Conservation (phyloP, 2,888 invertebrate genomes). For the Adelphocoris suturalis region DNA sequence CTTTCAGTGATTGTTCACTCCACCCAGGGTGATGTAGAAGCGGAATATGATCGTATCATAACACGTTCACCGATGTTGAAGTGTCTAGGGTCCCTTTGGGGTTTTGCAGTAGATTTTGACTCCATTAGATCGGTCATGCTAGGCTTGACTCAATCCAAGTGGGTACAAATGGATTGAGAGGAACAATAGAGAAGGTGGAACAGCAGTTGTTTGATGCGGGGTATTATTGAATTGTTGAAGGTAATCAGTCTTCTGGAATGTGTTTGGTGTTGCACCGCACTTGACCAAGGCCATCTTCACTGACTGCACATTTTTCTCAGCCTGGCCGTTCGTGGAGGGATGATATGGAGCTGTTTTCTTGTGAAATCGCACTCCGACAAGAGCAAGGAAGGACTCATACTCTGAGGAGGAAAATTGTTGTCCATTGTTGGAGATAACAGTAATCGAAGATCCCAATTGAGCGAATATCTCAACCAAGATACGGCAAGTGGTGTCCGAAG, state of each 20-base stretch:
- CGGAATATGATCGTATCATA: too few species aligned
- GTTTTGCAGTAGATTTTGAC: neutral
- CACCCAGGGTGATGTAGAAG: too few species aligned
- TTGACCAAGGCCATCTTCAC: conserved; percentile 65
- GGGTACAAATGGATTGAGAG: neutral
- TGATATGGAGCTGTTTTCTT: conserved; percentile 69
- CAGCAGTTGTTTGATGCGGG: conserved; percentile 57
- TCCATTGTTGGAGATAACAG: conserved; percentile 70
- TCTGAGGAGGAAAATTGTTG: conserved; percentile 47
- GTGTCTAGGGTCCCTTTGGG: too few species aligned
- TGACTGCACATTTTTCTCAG: conserved; percentile 64
- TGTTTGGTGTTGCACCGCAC: conserved; percentile 18
- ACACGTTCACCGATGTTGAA: too few species aligned
- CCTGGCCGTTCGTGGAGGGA: conserved; percentile 71
- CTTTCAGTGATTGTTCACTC: too few species aligned
- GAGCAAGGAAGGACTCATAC: conserved; percentile 57
- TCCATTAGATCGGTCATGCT: neutral
- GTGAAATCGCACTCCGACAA: conserved; percentile 55
- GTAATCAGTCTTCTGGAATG: conserved; percentile 24
- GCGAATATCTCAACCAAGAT: conserved; percentile 47
- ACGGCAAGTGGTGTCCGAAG: conserved; percentile 52
- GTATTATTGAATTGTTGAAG: conserved; percentile 57
- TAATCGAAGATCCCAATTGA: conserved; percentile 52
- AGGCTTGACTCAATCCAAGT: conserved; percentile 4
- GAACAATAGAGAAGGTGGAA: conserved; percentile 48